Percentiles rank a stretch among this genome's conserved stretches.
phyloP scores from a whole-genome alignment of 1,140 invertebrate species.

The Holotrichia oblita region DNA sequence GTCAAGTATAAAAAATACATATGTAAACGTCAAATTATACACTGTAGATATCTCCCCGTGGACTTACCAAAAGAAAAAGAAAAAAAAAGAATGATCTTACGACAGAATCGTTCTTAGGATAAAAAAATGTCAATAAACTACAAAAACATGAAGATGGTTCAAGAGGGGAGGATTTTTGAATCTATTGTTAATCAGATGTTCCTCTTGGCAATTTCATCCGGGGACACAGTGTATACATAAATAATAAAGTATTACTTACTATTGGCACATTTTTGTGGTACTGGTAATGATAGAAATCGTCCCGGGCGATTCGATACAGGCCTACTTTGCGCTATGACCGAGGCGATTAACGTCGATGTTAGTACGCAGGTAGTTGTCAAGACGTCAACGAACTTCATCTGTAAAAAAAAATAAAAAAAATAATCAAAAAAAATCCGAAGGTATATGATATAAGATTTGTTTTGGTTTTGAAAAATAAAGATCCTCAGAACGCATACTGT shows the following conservation, averaged over 20 bases:
- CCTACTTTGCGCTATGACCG: constrained; percentile 52
- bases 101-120: neutral
- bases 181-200: neutral
- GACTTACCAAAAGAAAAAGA: too few species aligned
- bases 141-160: neutral
- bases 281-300: constrained; percentile 81
- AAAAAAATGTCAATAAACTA: too few species aligned
- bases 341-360: constrained; percentile 47
- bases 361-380: constrained; percentile 48
- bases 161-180: neutral
- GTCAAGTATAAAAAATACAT: too few species aligned
- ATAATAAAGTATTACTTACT: constrained; percentile 70
- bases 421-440: too few species aligned
- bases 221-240: constrained; percentile 27
- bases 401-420: too few species aligned
- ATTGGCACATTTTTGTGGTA: constrained; percentile 81
- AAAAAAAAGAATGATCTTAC: too few species aligned
- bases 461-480: too few species aligned
- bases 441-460: too few species aligned
- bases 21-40: too few species aligned
- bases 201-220: neutral
- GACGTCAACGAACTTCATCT: constrained; percentile 55
- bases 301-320: constrained; percentile 63
- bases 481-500: too few species aligned
- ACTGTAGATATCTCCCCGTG: too few species aligned